A percentile compares a stretch with the other conserved stretches of the same genome.
Evolutionary conservation across 2,797 vertebrate species (phyloP).

Genomic region (Gallinago stenura): DNA sequence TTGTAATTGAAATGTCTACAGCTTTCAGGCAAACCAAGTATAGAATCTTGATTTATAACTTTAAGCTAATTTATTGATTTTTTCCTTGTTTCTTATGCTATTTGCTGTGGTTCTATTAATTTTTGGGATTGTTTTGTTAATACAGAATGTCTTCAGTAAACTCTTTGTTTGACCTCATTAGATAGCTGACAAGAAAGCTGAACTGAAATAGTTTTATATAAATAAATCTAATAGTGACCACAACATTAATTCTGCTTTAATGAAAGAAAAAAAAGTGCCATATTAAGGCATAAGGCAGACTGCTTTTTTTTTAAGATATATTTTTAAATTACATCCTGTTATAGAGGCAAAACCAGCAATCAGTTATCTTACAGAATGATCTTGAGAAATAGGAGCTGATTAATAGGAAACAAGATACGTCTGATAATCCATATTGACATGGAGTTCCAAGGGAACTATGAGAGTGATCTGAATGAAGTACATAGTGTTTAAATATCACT

Average conservation of each 20-base stretch:
- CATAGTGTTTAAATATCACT: slow-evolving; percentile 27
- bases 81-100: neutral
- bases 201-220: neutral
- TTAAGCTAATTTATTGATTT: neutral
- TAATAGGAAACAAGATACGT: neutral
- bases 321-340: neutral
- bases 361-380: neutral
- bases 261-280: neutral
- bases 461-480: neutral
- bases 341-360: neutral
- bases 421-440: slow-evolving; percentile 6
- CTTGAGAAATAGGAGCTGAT: neutral
- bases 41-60: neutral
- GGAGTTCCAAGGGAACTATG: slow-evolving; percentile 17
- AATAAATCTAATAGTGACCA: neutral
- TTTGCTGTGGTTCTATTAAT: neutral
- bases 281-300: neutral
- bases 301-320: neutral
- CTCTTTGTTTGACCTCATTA: neutral
- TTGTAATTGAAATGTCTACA: neutral
- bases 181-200: neutral
- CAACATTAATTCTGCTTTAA: neutral
- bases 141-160: neutral
- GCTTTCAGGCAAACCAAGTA: neutral
- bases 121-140: neutral